Evolutionary conservation across 2,888 invertebrate genomes (phyloP).

Genomic region (Atethmia centrago): DNA sequence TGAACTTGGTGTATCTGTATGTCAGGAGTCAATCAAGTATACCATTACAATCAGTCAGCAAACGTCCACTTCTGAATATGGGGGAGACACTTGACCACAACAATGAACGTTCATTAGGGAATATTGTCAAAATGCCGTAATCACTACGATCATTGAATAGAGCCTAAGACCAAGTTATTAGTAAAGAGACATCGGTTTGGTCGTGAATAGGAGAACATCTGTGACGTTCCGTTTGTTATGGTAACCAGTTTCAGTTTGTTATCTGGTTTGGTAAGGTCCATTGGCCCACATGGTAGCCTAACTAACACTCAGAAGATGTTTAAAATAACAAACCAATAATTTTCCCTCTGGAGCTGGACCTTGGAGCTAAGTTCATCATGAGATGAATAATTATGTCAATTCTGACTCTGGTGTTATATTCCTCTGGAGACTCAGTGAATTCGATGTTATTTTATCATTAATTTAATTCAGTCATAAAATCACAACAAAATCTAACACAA

Average conservation of each 20-base stretch:
- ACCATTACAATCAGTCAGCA: neutral
- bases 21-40: too few species aligned
- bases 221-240: neutral
- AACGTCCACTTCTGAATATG: neutral
- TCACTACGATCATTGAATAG: neutral
- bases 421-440: neutral
- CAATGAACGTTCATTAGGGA: neutral
- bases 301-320: neutral
- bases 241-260: neutral
- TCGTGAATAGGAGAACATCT: neutral
- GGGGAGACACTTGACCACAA: neutral
- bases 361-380: neutral
- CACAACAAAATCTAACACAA: neutral
- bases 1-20: too few species aligned
- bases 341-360: neutral
- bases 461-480: neutral
- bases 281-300: neutral
- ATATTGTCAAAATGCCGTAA: constrained; percentile 3
- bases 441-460: neutral
- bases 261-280: neutral
- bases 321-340: neutral
- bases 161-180: neutral
- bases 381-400: neutral
- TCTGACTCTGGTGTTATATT: neutral
- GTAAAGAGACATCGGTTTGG: neutral